Conservation (phyloP, 2,888 invertebrate genomes). For the Thymelicus sylvestris region DNA sequence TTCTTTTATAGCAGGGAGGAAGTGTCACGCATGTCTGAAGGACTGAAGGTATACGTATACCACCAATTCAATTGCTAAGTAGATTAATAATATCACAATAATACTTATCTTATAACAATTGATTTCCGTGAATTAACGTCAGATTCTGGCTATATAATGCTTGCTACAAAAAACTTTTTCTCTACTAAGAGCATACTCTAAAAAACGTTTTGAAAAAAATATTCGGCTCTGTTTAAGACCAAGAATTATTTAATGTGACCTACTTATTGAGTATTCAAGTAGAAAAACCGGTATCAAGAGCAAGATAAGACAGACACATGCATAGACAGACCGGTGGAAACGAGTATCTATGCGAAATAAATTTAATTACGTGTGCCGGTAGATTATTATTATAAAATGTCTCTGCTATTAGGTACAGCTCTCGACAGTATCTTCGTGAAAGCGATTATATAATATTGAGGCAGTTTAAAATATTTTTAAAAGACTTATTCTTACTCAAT, state of each 20-base stretch:
- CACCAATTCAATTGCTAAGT: neutral
- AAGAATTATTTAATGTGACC: conserved; percentile 16
- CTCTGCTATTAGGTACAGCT: neutral
- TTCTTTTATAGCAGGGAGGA: too few species aligned
- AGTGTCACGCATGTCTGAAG: too few species aligned
- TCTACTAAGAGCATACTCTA: too few species aligned
- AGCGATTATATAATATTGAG: neutral
- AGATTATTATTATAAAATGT: neutral
- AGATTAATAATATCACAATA: neutral
- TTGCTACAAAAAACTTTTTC: too few species aligned
- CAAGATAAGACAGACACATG: conserved; percentile 16
- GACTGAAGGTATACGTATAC: too few species aligned
- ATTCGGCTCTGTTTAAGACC: neutral
- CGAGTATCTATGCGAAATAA: neutral
- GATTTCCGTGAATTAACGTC: too few species aligned
- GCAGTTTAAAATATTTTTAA: neutral
- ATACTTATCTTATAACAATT: neutral
- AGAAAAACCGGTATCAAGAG: conserved; percentile 19
- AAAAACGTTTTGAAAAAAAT: too few species aligned
- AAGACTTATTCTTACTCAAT: too few species aligned
- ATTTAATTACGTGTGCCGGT: neutral
- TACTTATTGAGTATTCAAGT: conserved; percentile 20
- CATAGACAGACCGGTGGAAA: conserved; percentile 1
- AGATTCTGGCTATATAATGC: too few species aligned
- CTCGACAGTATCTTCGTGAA: neutral